Percentiles rank a stretch among this genome's conserved stretches.
phyloP scores from a whole-genome alignment of 37 sponge, comb jelly and placozoan genomes.

The Eunapius fragilis region DNA sequence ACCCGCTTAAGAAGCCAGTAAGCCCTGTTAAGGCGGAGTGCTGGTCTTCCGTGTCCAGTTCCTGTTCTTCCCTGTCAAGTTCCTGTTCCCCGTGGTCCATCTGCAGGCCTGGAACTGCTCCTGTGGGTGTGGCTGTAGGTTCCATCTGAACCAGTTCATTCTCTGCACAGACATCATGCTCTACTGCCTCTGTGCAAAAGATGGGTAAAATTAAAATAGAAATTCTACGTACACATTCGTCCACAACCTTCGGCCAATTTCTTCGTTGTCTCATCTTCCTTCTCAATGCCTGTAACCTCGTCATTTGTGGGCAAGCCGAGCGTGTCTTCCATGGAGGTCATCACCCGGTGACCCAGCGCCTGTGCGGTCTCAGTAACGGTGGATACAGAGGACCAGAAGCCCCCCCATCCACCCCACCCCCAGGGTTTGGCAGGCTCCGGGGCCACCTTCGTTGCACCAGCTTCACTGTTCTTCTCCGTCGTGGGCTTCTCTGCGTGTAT shows the following conservation, averaged over 20 bases:
- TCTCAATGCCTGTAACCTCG: not conserved
- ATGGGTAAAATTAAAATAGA: too few relatives aligned
- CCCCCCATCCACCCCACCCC: constrained; percentile 61
- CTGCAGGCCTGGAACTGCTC: too few relatives aligned
- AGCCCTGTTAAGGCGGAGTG: constrained; percentile 2
- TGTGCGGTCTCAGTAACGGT: constrained; percentile 71
- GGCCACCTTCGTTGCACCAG: not conserved
- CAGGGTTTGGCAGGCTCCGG: not conserved
- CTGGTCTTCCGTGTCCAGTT: not conserved
- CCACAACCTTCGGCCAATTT: constrained; percentile 20
- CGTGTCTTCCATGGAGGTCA: constrained; percentile 73
- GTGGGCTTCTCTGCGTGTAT: not conserved
- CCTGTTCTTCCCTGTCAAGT: not conserved
- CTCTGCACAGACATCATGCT: constrained; percentile 35
- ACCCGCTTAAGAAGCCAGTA: constrained; percentile 52
- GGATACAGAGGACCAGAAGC: constrained; percentile 65
- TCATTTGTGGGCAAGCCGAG: constrained; percentile 65
- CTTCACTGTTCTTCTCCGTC: not conserved
- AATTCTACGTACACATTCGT: too few relatives aligned
- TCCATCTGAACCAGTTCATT: too few relatives aligned
- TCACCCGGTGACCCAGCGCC: constrained; percentile 52
- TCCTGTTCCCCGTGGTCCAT: too few relatives aligned
- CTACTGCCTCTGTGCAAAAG: constrained; percentile 5
- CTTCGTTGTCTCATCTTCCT: not conserved
- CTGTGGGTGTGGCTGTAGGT: too few relatives aligned